Evolutionary conservation across 2,888 invertebrate species (phyloP).

Genomic region (Maniola hyperantus): DNA sequence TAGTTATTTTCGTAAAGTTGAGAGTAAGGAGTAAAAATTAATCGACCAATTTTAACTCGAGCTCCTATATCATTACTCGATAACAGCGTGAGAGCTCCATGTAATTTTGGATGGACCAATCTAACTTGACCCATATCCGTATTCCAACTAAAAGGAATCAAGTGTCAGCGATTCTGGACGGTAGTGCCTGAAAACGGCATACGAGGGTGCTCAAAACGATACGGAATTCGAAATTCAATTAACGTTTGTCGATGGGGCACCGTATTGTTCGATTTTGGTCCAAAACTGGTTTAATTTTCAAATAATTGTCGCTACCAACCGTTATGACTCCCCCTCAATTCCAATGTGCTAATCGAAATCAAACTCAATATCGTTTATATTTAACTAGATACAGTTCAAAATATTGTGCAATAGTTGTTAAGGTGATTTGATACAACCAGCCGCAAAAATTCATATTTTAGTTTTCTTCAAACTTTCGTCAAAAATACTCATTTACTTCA

Average conservation of each 20-base stretch:
- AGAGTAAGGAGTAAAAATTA: constrained; percentile 22
- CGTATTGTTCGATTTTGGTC: constrained; percentile 23
- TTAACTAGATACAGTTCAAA: not conserved
- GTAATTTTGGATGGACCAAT: constrained; percentile 30
- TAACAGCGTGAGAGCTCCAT: constrained; percentile 20
- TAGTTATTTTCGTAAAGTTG: not conserved
- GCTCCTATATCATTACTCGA: constrained; percentile 26
- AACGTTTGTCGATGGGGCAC: constrained; percentile 27
- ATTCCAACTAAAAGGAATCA: not conserved
- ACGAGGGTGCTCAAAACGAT: constrained; percentile 36
- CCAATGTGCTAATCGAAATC: not conserved
- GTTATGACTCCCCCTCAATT: not conserved
- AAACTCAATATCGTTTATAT: not conserved
- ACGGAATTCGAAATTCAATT: constrained; percentile 40
- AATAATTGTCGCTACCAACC: constrained; percentile 14
- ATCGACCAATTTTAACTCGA: constrained; percentile 25
- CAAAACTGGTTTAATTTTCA: constrained; percentile 26
- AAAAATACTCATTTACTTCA: too few relatives aligned
- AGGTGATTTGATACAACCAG: too few relatives aligned
- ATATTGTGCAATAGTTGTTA: not conserved
- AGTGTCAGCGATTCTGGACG: constrained; percentile 18
- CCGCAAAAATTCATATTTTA: too few relatives aligned
- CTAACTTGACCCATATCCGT: constrained; percentile 17
- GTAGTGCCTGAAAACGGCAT: constrained; percentile 28
- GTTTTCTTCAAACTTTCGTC: too few relatives aligned